These are phyloP conservation scores for Brachycybe producta DNA, from an alignment of 2,888 invertebrate genomes.

Conservation along the genomic window DNA sequence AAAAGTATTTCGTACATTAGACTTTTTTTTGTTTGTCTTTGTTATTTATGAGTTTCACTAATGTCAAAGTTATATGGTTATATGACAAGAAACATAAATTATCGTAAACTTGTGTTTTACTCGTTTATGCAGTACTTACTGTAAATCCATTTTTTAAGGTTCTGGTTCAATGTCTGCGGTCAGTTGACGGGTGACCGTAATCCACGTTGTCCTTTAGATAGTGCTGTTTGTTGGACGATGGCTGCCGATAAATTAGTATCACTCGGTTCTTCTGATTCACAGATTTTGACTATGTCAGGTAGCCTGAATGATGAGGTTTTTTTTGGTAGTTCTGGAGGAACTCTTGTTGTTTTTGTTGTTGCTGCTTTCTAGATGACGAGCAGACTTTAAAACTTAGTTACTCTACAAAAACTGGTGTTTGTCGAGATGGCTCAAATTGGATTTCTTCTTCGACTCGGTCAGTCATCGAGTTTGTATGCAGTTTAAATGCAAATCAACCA, in stretches of 20 bases:
- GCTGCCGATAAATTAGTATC: neutral
- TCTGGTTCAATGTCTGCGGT: slow-evolving; percentile 6
- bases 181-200: neutral
- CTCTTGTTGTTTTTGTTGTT: neutral
- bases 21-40: too few relatives aligned
- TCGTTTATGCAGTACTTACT: neutral
- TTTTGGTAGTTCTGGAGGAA: neutral
- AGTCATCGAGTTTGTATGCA: too few relatives aligned
- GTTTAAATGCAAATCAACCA: too few relatives aligned
- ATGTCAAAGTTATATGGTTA: too few relatives aligned
- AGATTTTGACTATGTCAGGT: slow-evolving; percentile 2
- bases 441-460: too few relatives aligned
- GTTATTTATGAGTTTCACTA: too few relatives aligned
- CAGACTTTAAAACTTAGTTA: too few relatives aligned
- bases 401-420: too few relatives aligned
- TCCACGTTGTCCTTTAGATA: slow-evolving; percentile 4
- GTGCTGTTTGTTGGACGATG: slow-evolving; percentile 4
- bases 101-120: neutral
- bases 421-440: too few relatives aligned
- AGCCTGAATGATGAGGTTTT: neutral
- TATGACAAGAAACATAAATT: too few relatives aligned
- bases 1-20: slow-evolving; percentile 4
- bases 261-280: neutral
- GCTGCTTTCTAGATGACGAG: too few relatives aligned
- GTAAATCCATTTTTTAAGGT: too few relatives aligned